Evolutionary conservation across 2,113 vertebrate genomes (phyloP), one percentile per base, ranked within the genome.

Genomic region (Strix uralensis): DNA sequence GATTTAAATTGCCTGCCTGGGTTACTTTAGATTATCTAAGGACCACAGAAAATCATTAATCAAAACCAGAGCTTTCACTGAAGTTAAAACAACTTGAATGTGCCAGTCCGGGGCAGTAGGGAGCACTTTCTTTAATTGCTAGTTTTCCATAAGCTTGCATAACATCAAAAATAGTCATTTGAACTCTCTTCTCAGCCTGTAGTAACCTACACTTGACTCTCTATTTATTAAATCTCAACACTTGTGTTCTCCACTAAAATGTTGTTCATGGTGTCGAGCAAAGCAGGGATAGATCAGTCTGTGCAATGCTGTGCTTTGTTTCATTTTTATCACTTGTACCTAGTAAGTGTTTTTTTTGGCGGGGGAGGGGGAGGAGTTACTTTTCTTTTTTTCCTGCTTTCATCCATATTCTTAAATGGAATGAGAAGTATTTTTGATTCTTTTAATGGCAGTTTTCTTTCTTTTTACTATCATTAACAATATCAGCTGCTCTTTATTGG

Each of bases 241-340:
- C 30, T 51, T 61, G n/a, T 2, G 6, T 70, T 95, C 66, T 54
- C 79, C 61, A 47, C 91, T 75, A 42, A 96, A 79, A 72, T 52
- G 34, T 65, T 90, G n/a, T 88, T 93, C 44, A 81, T 44, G 22
- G 73, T 73, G 82, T 80, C 6, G 9, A 92, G 82, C 77, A 86
- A 94, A 90, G 54, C 81, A 96, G 70, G 81, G 69, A 80, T 92
- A 95, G 71, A 87, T 88, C 71, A 93, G 58, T 75, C 40, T 81
- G 78, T 86, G 71, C 80, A 97, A 98, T 98, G 98, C 98, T 98
- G 98, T 98, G 98, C 97, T 98, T 98, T 98, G 98, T 98, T 98
- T 98, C 95, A 92, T 93, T 92, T 96, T 81, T 96, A 96, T 97
- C 95, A 97, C 88, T 87, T 84, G 92, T 98, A 86, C 96, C 81